phyloP scores from a whole-genome alignment of 2,888 invertebrate species.

The Nomada fabriciana region DNA sequence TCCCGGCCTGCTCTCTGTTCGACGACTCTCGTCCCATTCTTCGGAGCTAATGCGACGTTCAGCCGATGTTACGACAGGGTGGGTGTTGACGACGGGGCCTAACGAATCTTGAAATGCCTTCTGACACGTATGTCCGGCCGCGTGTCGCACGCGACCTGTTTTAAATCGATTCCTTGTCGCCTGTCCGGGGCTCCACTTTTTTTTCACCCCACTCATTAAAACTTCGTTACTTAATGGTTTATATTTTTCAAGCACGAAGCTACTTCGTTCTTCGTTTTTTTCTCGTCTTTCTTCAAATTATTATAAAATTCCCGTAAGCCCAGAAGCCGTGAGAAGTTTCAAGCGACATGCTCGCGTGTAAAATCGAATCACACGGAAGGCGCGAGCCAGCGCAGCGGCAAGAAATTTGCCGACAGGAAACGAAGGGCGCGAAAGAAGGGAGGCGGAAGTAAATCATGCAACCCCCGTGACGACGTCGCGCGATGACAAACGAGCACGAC shows the following conservation, averaged over 20 bases:
- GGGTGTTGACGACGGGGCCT: conserved; percentile 66
- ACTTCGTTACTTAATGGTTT: not conserved
- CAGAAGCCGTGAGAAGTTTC: not conserved
- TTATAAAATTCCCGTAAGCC: not conserved
- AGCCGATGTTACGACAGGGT: conserved; percentile 60
- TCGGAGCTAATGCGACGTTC: conserved; percentile 62
- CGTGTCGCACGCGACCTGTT: conserved; percentile 65
- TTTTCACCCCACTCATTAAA: not conserved
- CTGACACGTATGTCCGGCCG: conserved; percentile 63
- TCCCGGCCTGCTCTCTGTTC: conserved; percentile 6
- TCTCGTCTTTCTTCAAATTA: not conserved
- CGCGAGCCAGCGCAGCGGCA: conserved; percentile 33
- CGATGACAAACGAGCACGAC: conserved; percentile 82
- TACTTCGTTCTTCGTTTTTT: not conserved
- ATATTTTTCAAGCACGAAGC: too few species aligned
- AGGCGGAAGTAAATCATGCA: conserved; percentile 83
- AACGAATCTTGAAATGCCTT: conserved; percentile 69
- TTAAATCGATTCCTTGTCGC: conserved; percentile 34
- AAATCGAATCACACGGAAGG: conserved; percentile 34
- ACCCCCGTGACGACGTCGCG: conserved; percentile 81
- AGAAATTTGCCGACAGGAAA: conserved; percentile 62
- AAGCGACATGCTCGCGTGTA: conserved; percentile 11
- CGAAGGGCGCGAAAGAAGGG: conserved; percentile 66
- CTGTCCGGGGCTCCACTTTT: not conserved
- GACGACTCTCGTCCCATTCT: conserved; percentile 30